Percentiles rank a stretch among this genome's conserved stretches.
These are phyloP conservation scores for Aethes cnicana DNA, from an alignment of 2,888 invertebrate species.

Conservation along the genomic window DNA sequence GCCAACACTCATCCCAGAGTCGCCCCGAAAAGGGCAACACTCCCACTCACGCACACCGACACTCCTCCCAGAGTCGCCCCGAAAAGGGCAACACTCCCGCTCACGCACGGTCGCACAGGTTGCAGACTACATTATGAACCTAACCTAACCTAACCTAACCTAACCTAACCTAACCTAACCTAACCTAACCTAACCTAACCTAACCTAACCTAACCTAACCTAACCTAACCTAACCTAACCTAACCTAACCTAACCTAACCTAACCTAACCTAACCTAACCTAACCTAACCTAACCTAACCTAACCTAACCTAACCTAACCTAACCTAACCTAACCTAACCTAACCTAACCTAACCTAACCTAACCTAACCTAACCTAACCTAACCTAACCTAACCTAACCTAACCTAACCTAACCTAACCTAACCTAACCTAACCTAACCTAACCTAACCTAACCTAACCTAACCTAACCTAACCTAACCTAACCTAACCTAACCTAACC, in stretches of 20 bases:
- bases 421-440: conserved; percentile 23
- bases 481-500: conserved; percentile 31
- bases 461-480: conserved; percentile 30
- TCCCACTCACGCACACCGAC: no score
- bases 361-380: conserved; percentile 23
- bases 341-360: conserved; percentile 31
- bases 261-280: conserved; percentile 34
- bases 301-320: conserved; percentile 32
- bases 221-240: conserved; percentile 38
- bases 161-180: conserved; percentile 36
- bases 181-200: conserved; percentile 38
- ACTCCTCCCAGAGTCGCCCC: no score
- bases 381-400: conserved; percentile 23
- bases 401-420: conserved; percentile 25
- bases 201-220: conserved; percentile 35
- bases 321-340: conserved; percentile 30
- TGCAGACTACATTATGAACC: not conserved
- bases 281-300: conserved; percentile 34
- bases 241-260: conserved; percentile 36
- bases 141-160: conserved; percentile 33
- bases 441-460: conserved; percentile 31
- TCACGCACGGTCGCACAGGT: not conserved
- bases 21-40: no score
- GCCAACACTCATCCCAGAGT: no score
- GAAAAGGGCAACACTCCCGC: not conserved